Evolutionary conservation across 2,113 vertebrate genomes (phyloP), one percentile per base, ranked within the genome.

Genomic region (Lanius ludovicianus): DNA sequence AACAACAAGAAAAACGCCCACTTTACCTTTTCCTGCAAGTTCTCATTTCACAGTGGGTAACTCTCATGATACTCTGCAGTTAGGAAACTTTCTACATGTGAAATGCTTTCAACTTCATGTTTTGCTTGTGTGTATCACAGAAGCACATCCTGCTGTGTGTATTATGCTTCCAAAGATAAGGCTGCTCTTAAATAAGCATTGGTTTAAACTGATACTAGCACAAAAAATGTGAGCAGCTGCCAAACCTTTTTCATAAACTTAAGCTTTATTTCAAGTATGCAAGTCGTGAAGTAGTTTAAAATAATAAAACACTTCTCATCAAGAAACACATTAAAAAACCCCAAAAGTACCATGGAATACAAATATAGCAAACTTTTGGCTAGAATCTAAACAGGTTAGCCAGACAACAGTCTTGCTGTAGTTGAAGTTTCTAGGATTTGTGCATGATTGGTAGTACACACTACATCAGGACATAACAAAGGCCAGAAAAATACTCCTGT

Each of bases 1-100:
- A 68, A 31, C n/a, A n/a, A 23, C 3, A 74, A 23, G 14, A 53
- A 31, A 44, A 55, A 22, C 0, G 0, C 2, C 3, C 19, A 23
- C 4, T 65, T 12, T 24, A 6, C 3, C 2, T 78, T 68, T 89
- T 80, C 7, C n/a, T 62, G 23, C 15, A 75, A 84, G 20, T 46
- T 84, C 42, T 42, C 42, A 42, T 42, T 16, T 59, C n/a, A 55
- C 20, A 75, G 12, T 6, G 42, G 15, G 27, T 13, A 52, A 21
- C 44, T 78, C 68, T 86, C 20, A 47, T 64, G 11, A 18, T 42
- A 8, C 1, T 59, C 8, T 46, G 7, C 50, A 75, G 25, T 42
- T n/a, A 31, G 5, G 20, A 71, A 70, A 20, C 5, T 31, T 78
- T n/a, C 31, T 20, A 3, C 2, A 15, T 18, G 5, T 1, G 2